Conservation (phyloP, 1,140 invertebrate genomes). For the Dufourea novaeangliae region DNA sequence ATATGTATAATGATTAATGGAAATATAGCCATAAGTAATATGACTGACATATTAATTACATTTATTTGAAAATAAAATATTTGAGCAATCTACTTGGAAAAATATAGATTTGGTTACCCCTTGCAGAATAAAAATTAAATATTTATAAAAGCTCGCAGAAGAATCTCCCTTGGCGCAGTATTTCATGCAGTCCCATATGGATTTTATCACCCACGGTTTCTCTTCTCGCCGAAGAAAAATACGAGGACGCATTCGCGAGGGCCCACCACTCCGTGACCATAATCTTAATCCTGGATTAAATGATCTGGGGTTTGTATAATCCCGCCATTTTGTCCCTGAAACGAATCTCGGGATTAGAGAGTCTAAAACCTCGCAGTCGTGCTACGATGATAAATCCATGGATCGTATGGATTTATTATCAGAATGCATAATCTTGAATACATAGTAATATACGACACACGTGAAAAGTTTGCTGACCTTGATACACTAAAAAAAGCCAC, state of each 20-base stretch:
- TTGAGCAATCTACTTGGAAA: neutral
- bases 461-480: constrained; percentile 33
- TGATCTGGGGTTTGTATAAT: constrained; percentile 65
- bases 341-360: constrained; percentile 64
- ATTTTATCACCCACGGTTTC: constrained; percentile 27
- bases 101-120: neutral
- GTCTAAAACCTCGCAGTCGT: constrained; percentile 56
- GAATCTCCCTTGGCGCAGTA: constrained; percentile 14
- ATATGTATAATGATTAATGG: no score
- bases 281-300: constrained; percentile 69
- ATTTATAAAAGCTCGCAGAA: constrained; percentile 18
- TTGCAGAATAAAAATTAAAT: neutral
- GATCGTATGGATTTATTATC: constrained; percentile 55
- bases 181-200: constrained; percentile 33
- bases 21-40: no score
- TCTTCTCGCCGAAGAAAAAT: constrained; percentile 49
- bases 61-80: neutral
- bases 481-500: neutral
- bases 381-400: constrained; percentile 59
- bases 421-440: constrained; percentile 41
- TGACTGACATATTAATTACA: no score
- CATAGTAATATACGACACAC: constrained; percentile 49
- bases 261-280: constrained; percentile 54
- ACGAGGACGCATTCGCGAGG: constrained; percentile 42
- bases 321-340: constrained; percentile 62